A percentile compares a stretch with the other conserved stretches of the same genome.
phyloP scores from a whole-genome alignment of 1,140 invertebrate species.

The Amphibalanus amphitrite region DNA sequence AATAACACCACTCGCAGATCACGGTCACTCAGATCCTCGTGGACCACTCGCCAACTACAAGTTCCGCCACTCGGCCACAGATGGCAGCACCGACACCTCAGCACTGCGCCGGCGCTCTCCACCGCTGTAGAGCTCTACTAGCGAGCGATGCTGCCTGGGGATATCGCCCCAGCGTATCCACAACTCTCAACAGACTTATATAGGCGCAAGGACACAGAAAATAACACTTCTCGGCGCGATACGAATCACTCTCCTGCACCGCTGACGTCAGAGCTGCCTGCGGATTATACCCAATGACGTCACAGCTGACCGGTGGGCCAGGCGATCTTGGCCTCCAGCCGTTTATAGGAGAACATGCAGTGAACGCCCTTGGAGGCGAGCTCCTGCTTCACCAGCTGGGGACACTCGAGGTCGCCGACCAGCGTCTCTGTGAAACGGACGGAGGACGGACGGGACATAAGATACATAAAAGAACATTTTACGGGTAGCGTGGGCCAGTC shows the following conservation, averaged over 20 bases:
- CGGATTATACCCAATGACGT: not conserved
- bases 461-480: too few relatives aligned
- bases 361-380: conserved; percentile 50
- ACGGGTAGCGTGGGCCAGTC: too few relatives aligned
- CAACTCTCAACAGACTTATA: too few relatives aligned
- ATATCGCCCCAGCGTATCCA: too few relatives aligned
- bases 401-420: conserved; percentile 68
- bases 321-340: conserved; percentile 88
- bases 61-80: not conserved
- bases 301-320: conserved; percentile 44
- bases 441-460: too few relatives aligned
- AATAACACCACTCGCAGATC: not conserved
- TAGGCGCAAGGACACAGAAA: too few relatives aligned
- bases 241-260: too few relatives aligned
- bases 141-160: too few relatives aligned
- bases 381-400: conserved; percentile 57
- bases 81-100: not conserved
- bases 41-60: not conserved
- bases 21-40: not conserved
- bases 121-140: not conserved
- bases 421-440: conserved; percentile 85
- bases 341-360: conserved; percentile 81
- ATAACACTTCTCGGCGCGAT: too few relatives aligned
- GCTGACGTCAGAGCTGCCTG: too few relatives aligned
- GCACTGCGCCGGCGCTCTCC: not conserved